phyloP scores from a whole-genome alignment of 1,140 invertebrate genomes.

The Lanistes nyassanus region DNA sequence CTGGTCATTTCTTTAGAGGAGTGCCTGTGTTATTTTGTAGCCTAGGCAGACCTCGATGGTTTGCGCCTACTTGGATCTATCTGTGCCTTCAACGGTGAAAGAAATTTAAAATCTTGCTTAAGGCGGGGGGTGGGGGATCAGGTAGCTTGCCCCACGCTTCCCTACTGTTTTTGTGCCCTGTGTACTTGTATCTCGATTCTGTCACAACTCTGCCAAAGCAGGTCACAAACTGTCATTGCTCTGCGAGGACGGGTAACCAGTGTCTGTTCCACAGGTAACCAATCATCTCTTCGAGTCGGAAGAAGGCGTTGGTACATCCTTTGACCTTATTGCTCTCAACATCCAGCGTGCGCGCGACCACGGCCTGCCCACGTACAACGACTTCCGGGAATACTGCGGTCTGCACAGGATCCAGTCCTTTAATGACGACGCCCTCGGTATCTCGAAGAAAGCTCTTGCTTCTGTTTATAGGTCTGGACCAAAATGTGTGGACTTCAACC shows the following conservation, averaged over 20 bases:
- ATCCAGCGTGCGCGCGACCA: slow-evolving; percentile 29
- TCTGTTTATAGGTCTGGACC: slow-evolving; percentile 10
- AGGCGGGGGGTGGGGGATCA: too few relatives aligned
- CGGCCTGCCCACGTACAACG: slow-evolving; percentile 69
- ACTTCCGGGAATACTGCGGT: slow-evolving; percentile 30
- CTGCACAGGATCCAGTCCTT: slow-evolving; percentile 51
- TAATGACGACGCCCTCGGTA: slow-evolving; percentile 14
- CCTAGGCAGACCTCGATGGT: too few relatives aligned
- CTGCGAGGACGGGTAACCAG: slow-evolving; percentile 14
- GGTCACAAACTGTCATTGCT: too few relatives aligned
- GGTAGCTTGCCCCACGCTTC: too few relatives aligned
- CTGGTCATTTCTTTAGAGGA: too few relatives aligned
- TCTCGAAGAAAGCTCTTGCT: slow-evolving; percentile 5
- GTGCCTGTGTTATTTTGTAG: too few relatives aligned
- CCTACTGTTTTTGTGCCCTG: too few relatives aligned
- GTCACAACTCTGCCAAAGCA: too few relatives aligned
- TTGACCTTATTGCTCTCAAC: slow-evolving; percentile 31
- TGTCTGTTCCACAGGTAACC: slow-evolving; percentile 25
- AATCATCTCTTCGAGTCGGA: slow-evolving; percentile 27
- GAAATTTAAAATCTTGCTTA: too few relatives aligned
- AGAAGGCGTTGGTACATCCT: slow-evolving; percentile 12
- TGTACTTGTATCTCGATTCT: too few relatives aligned
- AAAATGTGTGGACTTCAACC: neutral
- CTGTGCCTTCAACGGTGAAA: too few relatives aligned
- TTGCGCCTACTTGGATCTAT: too few relatives aligned